A percentile compares a stretch with the other conserved stretches of the same genome.
Evolutionary conservation across 2,113 vertebrate genomes (phyloP).

Genomic region (Falco punctatus): DNA sequence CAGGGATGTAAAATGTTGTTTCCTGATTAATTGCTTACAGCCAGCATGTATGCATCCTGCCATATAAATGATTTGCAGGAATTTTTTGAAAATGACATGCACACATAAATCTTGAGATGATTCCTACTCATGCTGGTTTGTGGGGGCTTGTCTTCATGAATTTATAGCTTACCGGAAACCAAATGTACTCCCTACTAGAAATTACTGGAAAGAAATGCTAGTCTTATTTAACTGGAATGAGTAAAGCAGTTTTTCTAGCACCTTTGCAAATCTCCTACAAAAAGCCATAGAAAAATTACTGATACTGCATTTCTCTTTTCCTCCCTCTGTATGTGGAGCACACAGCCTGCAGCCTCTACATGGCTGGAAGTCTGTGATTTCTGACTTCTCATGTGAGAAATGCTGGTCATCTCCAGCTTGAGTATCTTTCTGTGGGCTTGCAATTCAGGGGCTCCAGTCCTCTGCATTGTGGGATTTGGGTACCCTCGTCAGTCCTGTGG

Average conservation of each 20-base stretch:
- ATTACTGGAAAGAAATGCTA: conserved; percentile 43
- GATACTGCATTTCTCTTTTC: background rate
- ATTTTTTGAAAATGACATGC: background rate
- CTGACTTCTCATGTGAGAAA: background rate
- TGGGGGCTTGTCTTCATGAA: background rate
- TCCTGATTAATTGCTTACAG: conserved; percentile 3
- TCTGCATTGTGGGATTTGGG: background rate
- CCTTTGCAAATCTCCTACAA: background rate
- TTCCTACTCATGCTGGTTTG: background rate
- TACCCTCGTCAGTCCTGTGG: rapidly evolving
- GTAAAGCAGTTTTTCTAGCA: background rate
- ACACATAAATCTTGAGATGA: conserved; percentile 3
- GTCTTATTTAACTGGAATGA: conserved; percentile 10
- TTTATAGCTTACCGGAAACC: conserved; percentile 40
- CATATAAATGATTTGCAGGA: background rate
- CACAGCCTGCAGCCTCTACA: background rate
- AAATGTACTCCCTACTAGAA: background rate
- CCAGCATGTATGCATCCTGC: background rate
- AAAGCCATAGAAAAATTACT: background rate
- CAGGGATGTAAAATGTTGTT: background rate
- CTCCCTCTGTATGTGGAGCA: background rate
- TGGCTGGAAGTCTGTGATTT: background rate
- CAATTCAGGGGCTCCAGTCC: background rate
- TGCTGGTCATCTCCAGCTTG: background rate
- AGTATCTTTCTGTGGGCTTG: background rate